A percentile compares a stretch with the other conserved stretches of the same genome.
These are phyloP conservation scores for Patella caerulea DNA, from an alignment of 2,888 invertebrate species.

Conservation along the genomic window DNA sequence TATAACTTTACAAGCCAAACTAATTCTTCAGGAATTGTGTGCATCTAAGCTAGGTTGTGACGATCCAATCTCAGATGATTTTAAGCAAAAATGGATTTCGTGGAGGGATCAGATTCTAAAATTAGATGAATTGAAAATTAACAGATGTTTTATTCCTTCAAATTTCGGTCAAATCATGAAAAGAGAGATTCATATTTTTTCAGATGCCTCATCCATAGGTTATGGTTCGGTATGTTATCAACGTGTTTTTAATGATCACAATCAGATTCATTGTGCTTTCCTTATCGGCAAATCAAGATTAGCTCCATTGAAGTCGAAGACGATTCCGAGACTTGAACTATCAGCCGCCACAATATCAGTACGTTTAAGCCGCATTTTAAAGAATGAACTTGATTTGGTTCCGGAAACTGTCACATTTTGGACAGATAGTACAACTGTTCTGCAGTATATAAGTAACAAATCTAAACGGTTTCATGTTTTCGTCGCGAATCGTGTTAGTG, in stretches of 20 bases:
- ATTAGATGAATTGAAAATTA: no score
- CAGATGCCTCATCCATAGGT: no score
- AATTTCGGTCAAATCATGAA: no score
- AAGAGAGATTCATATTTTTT: no score
- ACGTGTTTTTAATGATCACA: background rate
- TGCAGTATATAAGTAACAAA: conserved; percentile 13
- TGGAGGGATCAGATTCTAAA: no score
- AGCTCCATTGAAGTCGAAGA: conserved; percentile 16
- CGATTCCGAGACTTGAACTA: conserved; percentile 23
- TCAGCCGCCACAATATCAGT: conserved; percentile 20
- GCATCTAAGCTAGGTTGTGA: no score
- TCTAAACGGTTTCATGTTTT: conserved; percentile 16
- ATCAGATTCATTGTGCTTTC: conserved; percentile 17
- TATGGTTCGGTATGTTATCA: no score
- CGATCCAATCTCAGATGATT: no score
- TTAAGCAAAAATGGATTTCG: no score
- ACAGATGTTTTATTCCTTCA: no score
- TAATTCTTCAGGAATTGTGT: no score
- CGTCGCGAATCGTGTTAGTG: conserved; percentile 17
- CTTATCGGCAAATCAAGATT: conserved; percentile 19
- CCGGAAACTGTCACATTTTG: conserved; percentile 11
- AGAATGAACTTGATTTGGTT: background rate
- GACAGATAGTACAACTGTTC: conserved; percentile 15
- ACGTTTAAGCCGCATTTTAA: conserved; percentile 1
- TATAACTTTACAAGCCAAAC: background rate